Evolutionary conservation across 2,888 invertebrate genomes (phyloP), one percentile per base, ranked within the genome.

Genomic region (Drepana falcataria): DNA sequence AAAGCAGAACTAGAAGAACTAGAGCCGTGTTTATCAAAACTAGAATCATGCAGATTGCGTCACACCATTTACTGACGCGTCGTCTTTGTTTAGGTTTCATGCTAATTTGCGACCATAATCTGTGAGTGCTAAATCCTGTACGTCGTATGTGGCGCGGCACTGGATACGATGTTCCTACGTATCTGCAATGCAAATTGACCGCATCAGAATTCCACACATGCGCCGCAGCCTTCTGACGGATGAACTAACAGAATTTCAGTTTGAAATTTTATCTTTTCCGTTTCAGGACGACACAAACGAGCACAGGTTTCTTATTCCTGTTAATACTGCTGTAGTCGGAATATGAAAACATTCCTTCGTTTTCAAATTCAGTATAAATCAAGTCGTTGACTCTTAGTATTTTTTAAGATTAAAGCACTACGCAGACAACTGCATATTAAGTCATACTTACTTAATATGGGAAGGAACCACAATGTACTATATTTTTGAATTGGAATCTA

Each of bases 101-200:
- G 78, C 69, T 78, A 83, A 84, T 83, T 77, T 74, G 61, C 61
- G 58, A 61, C 73, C 63, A 75, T 80, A 79, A 82, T 81, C 80
- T 78, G 68, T 59, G 70, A 78, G 81, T 77, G 74, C 79, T 81
- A 80, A 80, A 81, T 77, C 79, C 76, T 77, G 77, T 77, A 62
- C 56, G 65, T 60, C 60, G 66, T 56, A 61, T 58, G 67, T 62
- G 61, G 57, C 58, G 60, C 63, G 61, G 59, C 63, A 60, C 63
- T 71, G 76, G 77, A 77, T 78, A 75, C 71, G 66, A 51, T 63
- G 69, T 71, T 71, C 60, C 66, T 66, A 60, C 69, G 61, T 71
- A 85, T 85, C 78, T 84, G 84, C 82, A 85, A 76, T 84, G 85
- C 84, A 83, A 86, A 86, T 85, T 65, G 54, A 63, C 55, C 69